These are phyloP conservation scores for Aphelocoma coerulescens DNA, from an alignment of 2,113 vertebrate species.

Conservation along the genomic window DNA sequence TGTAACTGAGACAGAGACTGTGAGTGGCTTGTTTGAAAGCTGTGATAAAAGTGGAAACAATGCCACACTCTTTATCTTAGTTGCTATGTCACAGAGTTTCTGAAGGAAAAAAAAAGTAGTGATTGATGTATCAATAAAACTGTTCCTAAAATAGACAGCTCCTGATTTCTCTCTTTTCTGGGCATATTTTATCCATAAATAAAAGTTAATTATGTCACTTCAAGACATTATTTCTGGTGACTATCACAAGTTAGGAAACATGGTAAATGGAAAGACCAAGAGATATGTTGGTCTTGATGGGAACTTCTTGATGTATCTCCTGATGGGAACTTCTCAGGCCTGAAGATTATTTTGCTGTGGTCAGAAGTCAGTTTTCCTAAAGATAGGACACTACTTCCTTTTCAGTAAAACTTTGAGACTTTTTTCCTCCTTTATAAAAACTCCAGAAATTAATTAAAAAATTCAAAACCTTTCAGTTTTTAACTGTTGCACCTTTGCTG, in stretches of 20 bases:
- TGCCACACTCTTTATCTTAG: neutral
- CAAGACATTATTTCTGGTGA: neutral
- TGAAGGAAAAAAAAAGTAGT: neutral
- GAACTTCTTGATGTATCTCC: too few relatives aligned
- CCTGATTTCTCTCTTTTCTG: neutral
- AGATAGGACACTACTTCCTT: neutral
- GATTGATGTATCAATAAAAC: neutral
- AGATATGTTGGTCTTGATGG: too few relatives aligned
- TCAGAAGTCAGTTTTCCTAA: neutral
- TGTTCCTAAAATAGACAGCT: neutral
- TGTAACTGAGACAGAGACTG: neutral
- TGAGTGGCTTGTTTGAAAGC: neutral
- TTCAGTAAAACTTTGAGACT: neutral
- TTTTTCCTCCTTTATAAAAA: neutral
- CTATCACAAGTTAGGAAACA: neutral
- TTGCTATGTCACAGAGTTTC: neutral
- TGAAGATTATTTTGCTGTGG: neutral
- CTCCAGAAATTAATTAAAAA: neutral
- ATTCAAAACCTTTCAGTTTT: neutral
- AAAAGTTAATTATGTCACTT: neutral
- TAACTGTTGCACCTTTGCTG: neutral
- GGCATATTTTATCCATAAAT: neutral
- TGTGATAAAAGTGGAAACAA: neutral
- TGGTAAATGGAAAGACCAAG: neutral
- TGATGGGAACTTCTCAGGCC: neutral